phyloP scores from a whole-genome alignment of 2,797 vertebrate genomes.

The Hapalemur alaotrensis region DNA sequence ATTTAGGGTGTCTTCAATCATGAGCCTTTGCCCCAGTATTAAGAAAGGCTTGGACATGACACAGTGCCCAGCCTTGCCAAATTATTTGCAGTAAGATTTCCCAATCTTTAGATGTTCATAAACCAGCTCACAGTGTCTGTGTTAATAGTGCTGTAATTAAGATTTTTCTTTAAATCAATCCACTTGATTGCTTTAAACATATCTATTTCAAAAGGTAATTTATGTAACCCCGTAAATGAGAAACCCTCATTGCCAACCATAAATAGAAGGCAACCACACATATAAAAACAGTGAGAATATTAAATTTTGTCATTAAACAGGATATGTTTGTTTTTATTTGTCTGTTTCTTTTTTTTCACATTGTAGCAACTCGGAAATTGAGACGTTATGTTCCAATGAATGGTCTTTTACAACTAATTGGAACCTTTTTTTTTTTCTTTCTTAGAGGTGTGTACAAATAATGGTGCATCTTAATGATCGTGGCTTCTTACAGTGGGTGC shows the following conservation, averaged over 20 bases:
- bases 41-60: neutral
- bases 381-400: neutral
- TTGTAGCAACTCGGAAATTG: neutral
- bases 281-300: neutral
- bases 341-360: neutral
- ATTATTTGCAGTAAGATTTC: neutral
- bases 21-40: neutral
- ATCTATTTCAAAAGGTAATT: neutral
- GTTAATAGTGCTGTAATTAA: neutral
- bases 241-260: neutral
- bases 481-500: neutral
- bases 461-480: rapidly evolving
- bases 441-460: neutral
- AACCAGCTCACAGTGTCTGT: neutral
- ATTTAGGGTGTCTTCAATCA: neutral
- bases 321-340: neutral
- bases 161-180: neutral
- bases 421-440: neutral
- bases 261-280: neutral
- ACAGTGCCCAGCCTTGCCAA: neutral
- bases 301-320: neutral
- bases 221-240: neutral
- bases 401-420: neutral
- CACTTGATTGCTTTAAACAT: neutral
- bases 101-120: neutral